phyloP scores from a whole-genome alignment of 1,140 invertebrate species.

The Coptotermes formosanus region DNA sequence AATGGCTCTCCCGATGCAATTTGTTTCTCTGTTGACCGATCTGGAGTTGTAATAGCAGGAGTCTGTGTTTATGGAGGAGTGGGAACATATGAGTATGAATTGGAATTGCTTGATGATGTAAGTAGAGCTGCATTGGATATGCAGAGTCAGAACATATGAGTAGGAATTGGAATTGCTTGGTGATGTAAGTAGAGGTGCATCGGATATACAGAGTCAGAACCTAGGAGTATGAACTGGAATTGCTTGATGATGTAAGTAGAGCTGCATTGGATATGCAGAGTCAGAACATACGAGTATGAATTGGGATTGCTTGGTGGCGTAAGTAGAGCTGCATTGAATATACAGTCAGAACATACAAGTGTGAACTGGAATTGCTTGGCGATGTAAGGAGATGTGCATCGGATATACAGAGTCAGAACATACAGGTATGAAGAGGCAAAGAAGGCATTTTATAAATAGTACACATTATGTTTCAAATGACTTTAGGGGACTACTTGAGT shows the following conservation, averaged over 20 bases:
- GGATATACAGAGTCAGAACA: too few relatives aligned
- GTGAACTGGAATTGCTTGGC: conserved; percentile 86
- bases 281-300: conserved; percentile 77
- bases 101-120: conserved; percentile 86
- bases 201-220: too few relatives aligned
- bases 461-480: too few relatives aligned
- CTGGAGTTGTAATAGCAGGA: conserved; percentile 86
- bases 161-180: too few relatives aligned
- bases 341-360: too few relatives aligned
- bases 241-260: conserved; percentile 75
- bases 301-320: too few relatives aligned
- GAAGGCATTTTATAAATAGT: too few relatives aligned
- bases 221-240: conserved; percentile 68
- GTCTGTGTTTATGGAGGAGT: conserved; percentile 86
- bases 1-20: conserved; percentile 96
- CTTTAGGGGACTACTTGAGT: too few relatives aligned
- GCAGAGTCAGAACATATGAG: too few relatives aligned
- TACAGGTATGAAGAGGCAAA: too few relatives aligned
- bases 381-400: conserved; percentile 64
- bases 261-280: conserved; percentile 31
- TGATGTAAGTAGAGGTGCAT: too few relatives aligned
- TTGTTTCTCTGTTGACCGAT: conserved; percentile 87
- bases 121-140: conserved; percentile 37
- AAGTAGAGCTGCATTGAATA: too few relatives aligned
- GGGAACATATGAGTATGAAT: conserved; percentile 84